phyloP scores from a whole-genome alignment of 2,888 invertebrate genomes.

The Eurytoma californica region DNA sequence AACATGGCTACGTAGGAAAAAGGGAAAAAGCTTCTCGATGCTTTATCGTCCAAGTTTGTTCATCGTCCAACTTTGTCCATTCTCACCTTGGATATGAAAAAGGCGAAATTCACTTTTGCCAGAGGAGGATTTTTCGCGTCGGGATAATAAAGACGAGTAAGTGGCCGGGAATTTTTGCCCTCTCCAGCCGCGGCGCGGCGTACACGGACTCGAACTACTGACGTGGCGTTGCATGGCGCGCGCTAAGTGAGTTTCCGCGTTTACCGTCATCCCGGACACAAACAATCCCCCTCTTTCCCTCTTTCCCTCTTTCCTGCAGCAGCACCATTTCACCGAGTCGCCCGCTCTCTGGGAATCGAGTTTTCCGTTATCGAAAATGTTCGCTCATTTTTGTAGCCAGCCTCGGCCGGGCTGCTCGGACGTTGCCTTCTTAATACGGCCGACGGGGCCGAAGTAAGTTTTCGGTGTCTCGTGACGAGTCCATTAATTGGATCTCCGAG shows the following conservation, averaged over 20 bases:
- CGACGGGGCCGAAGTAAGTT: slow-evolving; percentile 8
- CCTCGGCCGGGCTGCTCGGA: too few species aligned
- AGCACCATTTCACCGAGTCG: neutral
- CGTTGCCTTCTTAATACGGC: too few species aligned
- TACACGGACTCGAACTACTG: slow-evolving; percentile 14
- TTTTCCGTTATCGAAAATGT: slow-evolving; percentile 25
- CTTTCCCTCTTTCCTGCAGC: slow-evolving; percentile 26
- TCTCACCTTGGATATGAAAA: neutral
- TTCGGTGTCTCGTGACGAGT: slow-evolving; percentile 37
- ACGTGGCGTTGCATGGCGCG: slow-evolving; percentile 7
- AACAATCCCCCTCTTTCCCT: slow-evolving; percentile 39
- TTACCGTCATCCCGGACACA: slow-evolving; percentile 42
- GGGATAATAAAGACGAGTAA: slow-evolving; percentile 47
- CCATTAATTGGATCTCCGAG: slow-evolving; percentile 47
- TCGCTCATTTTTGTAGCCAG: too few species aligned
- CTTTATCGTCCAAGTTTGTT: slow-evolving; percentile 39
- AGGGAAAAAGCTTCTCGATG: neutral
- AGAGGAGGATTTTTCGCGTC: slow-evolving; percentile 1
- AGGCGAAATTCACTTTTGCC: slow-evolving; percentile 42
- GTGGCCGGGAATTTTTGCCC: slow-evolving; percentile 37
- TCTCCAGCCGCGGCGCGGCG: neutral
- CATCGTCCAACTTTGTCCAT: slow-evolving; percentile 35
- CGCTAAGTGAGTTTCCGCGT: slow-evolving; percentile 54
- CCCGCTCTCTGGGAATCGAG: slow-evolving; percentile 30
- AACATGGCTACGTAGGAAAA: too few species aligned